Conservation (phyloP, 2,888 invertebrate species). For the Drosophila mayaguana region DNA sequence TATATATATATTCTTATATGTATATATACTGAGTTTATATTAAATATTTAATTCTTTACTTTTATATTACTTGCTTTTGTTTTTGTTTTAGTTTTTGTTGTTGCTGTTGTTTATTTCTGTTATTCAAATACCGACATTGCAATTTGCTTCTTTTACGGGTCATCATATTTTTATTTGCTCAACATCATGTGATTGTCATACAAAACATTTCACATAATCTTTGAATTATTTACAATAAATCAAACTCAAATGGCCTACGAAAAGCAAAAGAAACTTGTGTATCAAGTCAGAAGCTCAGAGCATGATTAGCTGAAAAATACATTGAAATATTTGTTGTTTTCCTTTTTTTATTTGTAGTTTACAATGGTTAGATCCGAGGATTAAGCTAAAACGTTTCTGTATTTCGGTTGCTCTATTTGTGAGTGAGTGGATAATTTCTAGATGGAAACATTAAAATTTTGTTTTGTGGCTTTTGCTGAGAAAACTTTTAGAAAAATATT, state of each 20-base stretch:
- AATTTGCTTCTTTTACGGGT: slow-evolving; percentile 58
- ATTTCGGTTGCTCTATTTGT: background rate
- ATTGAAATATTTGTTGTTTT: slow-evolving; percentile 8
- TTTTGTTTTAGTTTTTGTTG: slow-evolving; percentile 25
- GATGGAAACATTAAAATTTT: slow-evolving; percentile 69
- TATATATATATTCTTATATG: slow-evolving; percentile 3
- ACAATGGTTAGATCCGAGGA: slow-evolving; percentile 46
- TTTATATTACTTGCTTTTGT: slow-evolving; percentile 25
- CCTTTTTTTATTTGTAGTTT: slow-evolving; percentile 31
- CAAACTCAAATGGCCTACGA: slow-evolving; percentile 49
- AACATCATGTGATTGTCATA: slow-evolving; percentile 86
- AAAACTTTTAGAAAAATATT: slow-evolving; percentile 76
- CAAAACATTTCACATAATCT: slow-evolving; percentile 86
- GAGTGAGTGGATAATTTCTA: slow-evolving; percentile 40
- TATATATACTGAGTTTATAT: slow-evolving; percentile 36
- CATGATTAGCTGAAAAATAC: slow-evolving; percentile 70
- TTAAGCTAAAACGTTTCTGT: slow-evolving; percentile 52
- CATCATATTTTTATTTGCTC: slow-evolving; percentile 62
- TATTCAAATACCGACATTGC: slow-evolving; percentile 58
- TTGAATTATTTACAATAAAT: slow-evolving; percentile 83
- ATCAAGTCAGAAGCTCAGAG: slow-evolving; percentile 78
- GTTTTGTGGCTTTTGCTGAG: slow-evolving; percentile 41
- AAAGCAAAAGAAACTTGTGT: slow-evolving; percentile 66
- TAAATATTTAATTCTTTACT: slow-evolving; percentile 49
- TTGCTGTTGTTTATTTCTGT: slow-evolving; percentile 34